Conservation (phyloP, 2,113 vertebrate genomes). For the Campylomormyrus numenius region DNA sequence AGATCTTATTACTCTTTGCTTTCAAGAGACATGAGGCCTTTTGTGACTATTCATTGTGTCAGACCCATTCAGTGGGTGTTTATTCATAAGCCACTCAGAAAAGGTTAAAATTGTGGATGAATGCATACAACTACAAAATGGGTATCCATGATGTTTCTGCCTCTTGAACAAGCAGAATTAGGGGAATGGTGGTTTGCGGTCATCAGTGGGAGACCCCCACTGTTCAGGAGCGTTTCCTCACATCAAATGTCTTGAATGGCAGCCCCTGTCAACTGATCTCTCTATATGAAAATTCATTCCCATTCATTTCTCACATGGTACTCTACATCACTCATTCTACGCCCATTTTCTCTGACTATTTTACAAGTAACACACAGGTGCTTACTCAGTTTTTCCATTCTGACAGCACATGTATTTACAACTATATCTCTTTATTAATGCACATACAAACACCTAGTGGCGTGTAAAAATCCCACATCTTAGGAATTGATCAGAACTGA, state of each 20-base stretch:
- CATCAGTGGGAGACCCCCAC: background rate
- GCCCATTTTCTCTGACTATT: background rate
- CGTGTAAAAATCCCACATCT: background rate
- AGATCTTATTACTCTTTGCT: background rate
- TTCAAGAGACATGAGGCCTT: background rate
- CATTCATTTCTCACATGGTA: background rate
- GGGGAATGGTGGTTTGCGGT: background rate
- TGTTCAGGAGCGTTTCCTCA: background rate
- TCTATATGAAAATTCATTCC: background rate
- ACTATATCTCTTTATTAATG: background rate
- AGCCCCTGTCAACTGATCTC: background rate
- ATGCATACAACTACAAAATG: slow-evolving; percentile 9
- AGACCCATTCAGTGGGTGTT: background rate
- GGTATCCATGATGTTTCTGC: background rate
- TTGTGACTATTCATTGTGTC: background rate
- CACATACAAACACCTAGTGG: background rate
- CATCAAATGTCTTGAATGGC: background rate
- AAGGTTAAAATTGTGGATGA: background rate
- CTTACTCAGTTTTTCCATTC: background rate
- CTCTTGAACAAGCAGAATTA: background rate
- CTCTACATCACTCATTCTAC: background rate
- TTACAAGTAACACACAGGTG: background rate
- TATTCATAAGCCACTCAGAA: background rate
- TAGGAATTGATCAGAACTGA: background rate
- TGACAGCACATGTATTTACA: background rate